Conservation (phyloP, 2,797 vertebrate genomes). For the Pseudochirops corinnae region DNA sequence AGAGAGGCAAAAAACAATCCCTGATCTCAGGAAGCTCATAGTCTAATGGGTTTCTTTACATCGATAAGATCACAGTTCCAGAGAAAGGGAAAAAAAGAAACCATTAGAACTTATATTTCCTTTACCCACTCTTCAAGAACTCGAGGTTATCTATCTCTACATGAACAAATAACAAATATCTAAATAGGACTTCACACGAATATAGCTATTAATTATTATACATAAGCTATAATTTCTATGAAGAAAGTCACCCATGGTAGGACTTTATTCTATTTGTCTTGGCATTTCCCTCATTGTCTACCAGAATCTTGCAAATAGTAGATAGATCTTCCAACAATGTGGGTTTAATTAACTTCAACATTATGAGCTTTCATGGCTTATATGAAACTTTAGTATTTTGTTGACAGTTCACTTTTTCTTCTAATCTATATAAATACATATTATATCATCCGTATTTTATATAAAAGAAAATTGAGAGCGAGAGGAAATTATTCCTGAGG, state of each 20-base stretch:
- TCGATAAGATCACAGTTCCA: not conserved
- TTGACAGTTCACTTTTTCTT: not conserved
- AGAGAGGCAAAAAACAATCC: not conserved
- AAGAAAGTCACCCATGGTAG: not conserved
- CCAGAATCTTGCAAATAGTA: not conserved
- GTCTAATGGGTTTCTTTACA: not conserved
- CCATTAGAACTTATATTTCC: not conserved
- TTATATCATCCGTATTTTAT: not conserved
- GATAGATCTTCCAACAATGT: not conserved
- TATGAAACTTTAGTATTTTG: not conserved
- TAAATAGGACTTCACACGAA: not conserved
- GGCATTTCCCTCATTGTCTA: not conserved
- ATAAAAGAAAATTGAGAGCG: slow-evolving; percentile 30
- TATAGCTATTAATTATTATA: not conserved
- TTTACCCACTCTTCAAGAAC: not conserved
- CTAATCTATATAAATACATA: not conserved
- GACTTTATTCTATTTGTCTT: not conserved
- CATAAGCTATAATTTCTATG: not conserved
- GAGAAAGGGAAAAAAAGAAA: not conserved
- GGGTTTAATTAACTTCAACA: not conserved
- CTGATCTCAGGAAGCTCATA: not conserved
- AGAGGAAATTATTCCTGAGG: slow-evolving; percentile 38
- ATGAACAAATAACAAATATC: not conserved
- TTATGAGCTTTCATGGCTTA: not conserved
- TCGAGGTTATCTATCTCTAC: not conserved